Percentiles rank a stretch among this genome's conserved stretches.
Conservation (phyloP, 2,888 invertebrate species). For the Loripinus fragilis region DNA sequence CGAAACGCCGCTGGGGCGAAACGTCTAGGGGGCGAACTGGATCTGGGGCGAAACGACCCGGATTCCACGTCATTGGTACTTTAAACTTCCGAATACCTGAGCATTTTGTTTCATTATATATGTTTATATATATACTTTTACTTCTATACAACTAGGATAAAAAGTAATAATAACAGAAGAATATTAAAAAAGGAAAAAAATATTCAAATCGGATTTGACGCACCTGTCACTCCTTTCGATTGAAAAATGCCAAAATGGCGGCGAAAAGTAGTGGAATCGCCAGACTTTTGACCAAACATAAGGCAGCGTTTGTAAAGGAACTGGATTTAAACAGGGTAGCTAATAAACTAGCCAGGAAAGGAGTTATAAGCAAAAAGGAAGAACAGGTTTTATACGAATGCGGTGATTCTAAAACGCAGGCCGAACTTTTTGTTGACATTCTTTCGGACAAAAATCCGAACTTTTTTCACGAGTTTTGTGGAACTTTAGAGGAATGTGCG, state of each 20-base stretch:
- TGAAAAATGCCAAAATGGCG: slow-evolving; percentile 75
- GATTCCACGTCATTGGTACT: no score
- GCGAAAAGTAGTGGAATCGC: slow-evolving; percentile 71
- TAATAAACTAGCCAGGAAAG: slow-evolving; percentile 72
- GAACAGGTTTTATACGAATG: slow-evolving; percentile 72
- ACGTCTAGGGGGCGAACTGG: no score
- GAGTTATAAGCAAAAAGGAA: slow-evolving; percentile 74
- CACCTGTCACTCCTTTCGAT: slow-evolving; percentile 44
- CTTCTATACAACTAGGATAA: no score
- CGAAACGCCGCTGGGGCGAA: no score
- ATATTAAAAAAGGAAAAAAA: no score
- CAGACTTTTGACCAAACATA: slow-evolving; percentile 75
- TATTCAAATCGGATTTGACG: slow-evolving; percentile 47
- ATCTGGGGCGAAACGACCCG: no score
- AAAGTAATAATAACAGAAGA: no score
- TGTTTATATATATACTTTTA: no score
- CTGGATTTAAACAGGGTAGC: slow-evolving; percentile 76
- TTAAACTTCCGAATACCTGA: no score
- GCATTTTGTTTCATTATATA: no score
- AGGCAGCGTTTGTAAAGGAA: slow-evolving; percentile 72
- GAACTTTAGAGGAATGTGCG: slow-evolving; percentile 76
- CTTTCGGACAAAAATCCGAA: slow-evolving; percentile 76
- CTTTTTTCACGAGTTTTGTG: slow-evolving; percentile 80
- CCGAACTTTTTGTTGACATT: slow-evolving; percentile 78
- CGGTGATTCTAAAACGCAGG: slow-evolving; percentile 63